Conservation (phyloP, 2,113 vertebrate genomes). For the Cryptomyrus ogoouensis region DNA sequence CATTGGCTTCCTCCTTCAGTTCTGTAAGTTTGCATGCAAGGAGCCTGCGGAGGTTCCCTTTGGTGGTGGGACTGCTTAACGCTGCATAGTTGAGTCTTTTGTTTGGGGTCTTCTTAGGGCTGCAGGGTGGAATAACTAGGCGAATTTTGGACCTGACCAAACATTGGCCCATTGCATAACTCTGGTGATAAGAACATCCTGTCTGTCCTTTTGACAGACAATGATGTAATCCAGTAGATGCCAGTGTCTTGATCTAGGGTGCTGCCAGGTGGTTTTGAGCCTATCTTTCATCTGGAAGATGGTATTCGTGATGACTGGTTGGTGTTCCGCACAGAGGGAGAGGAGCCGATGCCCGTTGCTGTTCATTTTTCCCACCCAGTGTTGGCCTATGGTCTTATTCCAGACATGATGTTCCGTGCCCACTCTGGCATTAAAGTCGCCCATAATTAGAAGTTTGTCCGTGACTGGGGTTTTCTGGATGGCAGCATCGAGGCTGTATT, state of each 20-base stretch:
- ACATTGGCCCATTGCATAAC: background rate
- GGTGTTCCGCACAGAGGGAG: background rate
- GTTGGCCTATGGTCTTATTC: background rate
- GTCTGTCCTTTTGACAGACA: background rate
- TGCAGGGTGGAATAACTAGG: no score
- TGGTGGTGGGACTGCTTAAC: no score
- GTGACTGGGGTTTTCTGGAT: background rate
- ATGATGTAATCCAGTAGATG: background rate
- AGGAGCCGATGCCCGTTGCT: background rate
- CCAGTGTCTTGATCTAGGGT: background rate
- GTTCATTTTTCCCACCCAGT: background rate
- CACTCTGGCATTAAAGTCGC: background rate
- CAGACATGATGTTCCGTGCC: background rate
- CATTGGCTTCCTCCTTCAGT: no score
- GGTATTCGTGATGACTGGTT: background rate
- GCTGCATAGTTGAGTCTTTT: no score
- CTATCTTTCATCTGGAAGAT: background rate
- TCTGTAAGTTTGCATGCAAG: no score
- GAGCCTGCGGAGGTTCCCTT: no score
- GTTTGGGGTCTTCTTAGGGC: no score
- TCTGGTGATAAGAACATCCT: background rate
- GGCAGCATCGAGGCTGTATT: background rate
- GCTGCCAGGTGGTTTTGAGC: background rate
- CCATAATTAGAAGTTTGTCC: background rate
- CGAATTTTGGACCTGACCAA: background rate